Base-by-base conservation (phyloP, 2,113 vertebrate genomes). In the Trachemys scripta region DNA sequence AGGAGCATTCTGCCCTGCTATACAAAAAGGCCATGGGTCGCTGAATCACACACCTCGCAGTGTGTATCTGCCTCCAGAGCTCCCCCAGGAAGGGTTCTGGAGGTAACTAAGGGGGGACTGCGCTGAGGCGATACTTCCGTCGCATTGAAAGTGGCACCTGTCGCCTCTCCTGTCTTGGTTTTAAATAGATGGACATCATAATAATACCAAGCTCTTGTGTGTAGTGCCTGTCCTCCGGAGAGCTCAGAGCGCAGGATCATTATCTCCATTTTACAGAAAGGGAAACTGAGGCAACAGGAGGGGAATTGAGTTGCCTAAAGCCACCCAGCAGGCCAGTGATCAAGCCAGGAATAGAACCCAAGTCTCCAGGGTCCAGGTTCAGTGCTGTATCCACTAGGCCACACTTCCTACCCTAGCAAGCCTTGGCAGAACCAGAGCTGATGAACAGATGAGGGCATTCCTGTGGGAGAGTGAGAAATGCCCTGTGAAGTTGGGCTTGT, bases 81-180 rank as follows among this genome's bases (percentile, higher is more conserved):
- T 22, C 17, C 65, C 78, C 65, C 1, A 0, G 50, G 0, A 17
- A 6, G 20, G 31, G 17, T 42, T 42, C 69, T 75, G 69, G 20
- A 10, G 35, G 29, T 62, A 16, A 31, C 6, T 62, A 31, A 62
- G 3, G 19, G 69, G 65, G n/a, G n/a, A 75, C n/a, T 38, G 65
- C 20, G 17, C 69, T 22, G n/a, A 75, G n/a, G 69, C 5, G 29
- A 14, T 16, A 75, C 20, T 22, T 75, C 8, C 11, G n/a, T 42
- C 20, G 5, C 38, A 42, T 25, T 75, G 38, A 75, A 75, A 75
- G 22, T 6, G 20, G 38, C 72, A 75, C 72, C 72, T 76, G 72
- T 45, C 2, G 22, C 38, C 72, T 76, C 72, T 25, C 38, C 62
- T 8, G 7, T 19, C 8, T 35, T 19, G 62, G 62, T 31, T 69